Conservation (phyloP, 2,888 invertebrate species). For the Tuta absoluta region DNA sequence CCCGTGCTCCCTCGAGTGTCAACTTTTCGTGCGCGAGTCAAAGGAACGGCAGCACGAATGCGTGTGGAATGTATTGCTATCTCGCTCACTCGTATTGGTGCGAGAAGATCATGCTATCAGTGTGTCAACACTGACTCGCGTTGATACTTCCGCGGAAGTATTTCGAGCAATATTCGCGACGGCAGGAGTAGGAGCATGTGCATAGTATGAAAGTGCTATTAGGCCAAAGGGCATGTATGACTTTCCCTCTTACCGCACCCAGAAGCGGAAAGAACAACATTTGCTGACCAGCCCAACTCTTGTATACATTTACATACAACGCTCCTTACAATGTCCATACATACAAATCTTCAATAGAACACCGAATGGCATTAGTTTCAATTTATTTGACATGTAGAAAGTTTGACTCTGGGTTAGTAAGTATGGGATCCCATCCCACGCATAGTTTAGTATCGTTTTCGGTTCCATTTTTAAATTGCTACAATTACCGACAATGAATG, state of each 20-base stretch:
- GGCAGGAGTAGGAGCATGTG: no score
- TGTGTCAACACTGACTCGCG: no score
- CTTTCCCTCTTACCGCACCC: slow-evolving; percentile 6
- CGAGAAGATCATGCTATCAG: no score
- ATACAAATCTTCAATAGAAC: background rate
- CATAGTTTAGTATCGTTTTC: background rate
- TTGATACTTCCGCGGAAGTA: no score
- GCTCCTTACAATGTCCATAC: background rate
- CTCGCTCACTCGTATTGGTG: no score
- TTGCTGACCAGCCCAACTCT: slow-evolving; percentile 14
- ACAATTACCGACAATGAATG: background rate
- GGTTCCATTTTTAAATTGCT: background rate
- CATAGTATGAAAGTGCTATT: no score
- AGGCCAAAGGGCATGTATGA: slow-evolving; percentile 1
- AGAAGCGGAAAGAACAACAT: background rate
- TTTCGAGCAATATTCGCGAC: no score
- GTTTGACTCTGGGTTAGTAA: background rate
- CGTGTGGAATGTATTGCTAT: no score
- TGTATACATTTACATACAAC: slow-evolving; percentile 1
- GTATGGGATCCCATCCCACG: slow-evolving; percentile 3
- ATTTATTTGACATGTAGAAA: background rate
- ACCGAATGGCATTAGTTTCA: background rate
- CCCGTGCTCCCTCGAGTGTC: no score
- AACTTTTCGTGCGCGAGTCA: no score
- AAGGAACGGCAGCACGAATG: no score